Evolutionary conservation across 2,888 invertebrate species (phyloP).

Genomic region (Lycophotia porphyrea): DNA sequence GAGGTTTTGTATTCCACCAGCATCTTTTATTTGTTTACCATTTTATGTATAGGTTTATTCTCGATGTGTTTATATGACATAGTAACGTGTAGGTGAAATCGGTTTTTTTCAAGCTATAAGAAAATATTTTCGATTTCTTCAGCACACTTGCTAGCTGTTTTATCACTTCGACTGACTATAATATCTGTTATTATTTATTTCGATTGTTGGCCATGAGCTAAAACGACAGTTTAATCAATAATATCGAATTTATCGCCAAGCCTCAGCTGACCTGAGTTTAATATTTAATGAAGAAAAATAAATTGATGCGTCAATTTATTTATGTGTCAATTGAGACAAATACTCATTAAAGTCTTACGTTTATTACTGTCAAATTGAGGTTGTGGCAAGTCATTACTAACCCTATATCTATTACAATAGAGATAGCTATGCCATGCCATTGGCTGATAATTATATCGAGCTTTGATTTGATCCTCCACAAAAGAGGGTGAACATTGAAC

Average conservation of each 20-base stretch:
- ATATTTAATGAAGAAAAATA: conserved; percentile 37
- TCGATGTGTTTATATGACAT: conserved; percentile 4
- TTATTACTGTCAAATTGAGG: conserved; percentile 55
- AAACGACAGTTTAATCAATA: conserved; percentile 36
- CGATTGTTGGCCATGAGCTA: conserved; percentile 16
- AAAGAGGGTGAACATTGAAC: conserved; percentile 55
- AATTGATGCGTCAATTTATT: conserved; percentile 39
- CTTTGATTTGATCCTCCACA: conserved; percentile 61
- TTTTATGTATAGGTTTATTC: too few species aligned
- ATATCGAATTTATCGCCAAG: conserved; percentile 27
- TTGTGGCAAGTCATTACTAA: conserved; percentile 39
- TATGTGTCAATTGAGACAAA: conserved; percentile 46
- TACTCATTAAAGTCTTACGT: conserved; percentile 35
- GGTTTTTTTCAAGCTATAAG: conserved; percentile 5
- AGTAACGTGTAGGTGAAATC: background rate
- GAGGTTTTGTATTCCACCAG: too few species aligned
- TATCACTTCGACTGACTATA: conserved; percentile 4
- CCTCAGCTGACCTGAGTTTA: conserved; percentile 21
- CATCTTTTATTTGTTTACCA: too few species aligned
- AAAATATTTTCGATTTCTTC: conserved; percentile 8
- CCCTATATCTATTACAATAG: conserved; percentile 34
- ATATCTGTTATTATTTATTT: conserved; percentile 30
- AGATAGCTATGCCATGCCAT: conserved; percentile 29
- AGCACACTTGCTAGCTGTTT: conserved; percentile 9
- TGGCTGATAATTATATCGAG: conserved; percentile 54